These are phyloP conservation scores for Nemotelus pantherinus DNA, from an alignment of 2,888 invertebrate species.

Conservation along the genomic window DNA sequence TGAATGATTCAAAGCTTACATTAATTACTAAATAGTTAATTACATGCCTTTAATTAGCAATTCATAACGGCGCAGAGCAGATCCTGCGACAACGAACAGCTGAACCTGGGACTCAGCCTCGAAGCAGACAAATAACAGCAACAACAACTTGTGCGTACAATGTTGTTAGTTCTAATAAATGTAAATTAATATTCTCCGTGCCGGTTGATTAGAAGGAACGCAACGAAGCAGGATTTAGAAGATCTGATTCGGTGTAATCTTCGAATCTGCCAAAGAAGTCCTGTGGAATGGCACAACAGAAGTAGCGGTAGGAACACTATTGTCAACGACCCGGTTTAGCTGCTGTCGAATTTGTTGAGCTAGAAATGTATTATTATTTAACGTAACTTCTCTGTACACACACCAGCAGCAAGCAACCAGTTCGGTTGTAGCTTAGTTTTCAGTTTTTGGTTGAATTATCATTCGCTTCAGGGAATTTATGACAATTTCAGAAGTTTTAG, in stretches of 20 bases:
- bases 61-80: constrained; percentile 10
- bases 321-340: not conserved
- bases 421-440: not conserved
- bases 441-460: not conserved
- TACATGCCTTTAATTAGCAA: constrained; percentile 43
- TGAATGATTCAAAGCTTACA: constrained; percentile 41
- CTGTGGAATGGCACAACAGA: too few relatives aligned
- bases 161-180: constrained; percentile 23
- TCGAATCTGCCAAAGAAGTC: too few relatives aligned
- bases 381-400: constrained; percentile 8
- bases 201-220: constrained; percentile 27
- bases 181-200: constrained; percentile 35
- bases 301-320: too few relatives aligned
- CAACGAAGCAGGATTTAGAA: not conserved
- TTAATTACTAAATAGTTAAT: constrained; percentile 43
- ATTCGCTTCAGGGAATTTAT: not conserved
- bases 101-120: not conserved
- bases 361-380: constrained; percentile 25
- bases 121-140: constrained; percentile 6
- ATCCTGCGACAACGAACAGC: not conserved
- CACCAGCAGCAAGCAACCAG: not conserved
- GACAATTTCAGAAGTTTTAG: not conserved
- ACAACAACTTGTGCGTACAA: constrained; percentile 18
- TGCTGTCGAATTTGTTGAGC: not conserved
- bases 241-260: too few relatives aligned